Evolutionary conservation across 2,797 vertebrate genomes (phyloP).

Genomic region (Brachyalestes nurse): DNA sequence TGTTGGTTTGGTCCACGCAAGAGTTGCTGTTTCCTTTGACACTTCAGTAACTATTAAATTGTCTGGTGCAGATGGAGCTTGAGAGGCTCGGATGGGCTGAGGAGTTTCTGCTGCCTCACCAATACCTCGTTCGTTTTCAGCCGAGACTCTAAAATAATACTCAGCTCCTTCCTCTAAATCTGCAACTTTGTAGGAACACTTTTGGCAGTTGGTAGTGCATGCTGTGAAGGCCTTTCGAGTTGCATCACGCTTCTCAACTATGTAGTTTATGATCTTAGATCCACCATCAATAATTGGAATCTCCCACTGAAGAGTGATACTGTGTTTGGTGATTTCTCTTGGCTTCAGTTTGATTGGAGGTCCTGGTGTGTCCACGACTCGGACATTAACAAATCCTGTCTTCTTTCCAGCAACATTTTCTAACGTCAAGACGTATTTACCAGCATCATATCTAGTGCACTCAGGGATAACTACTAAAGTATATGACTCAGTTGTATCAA

Average conservation of each 20-base stretch:
- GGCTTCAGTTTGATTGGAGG: conserved; percentile 93
- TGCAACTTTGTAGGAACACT: conserved; percentile 89
- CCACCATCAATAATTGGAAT: conserved; percentile 97
- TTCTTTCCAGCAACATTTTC: conserved; percentile 98
- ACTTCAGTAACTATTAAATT: conserved; percentile 95
- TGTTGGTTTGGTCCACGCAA: conserved; percentile 94
- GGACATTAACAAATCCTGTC: conserved; percentile 96
- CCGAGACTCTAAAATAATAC: conserved; percentile 95
- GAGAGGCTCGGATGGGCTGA: conserved; percentile 92
- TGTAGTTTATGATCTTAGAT: conserved; percentile 94
- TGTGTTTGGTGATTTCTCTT: conserved; percentile 93
- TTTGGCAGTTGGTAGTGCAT: conserved; percentile 91
- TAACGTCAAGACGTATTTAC: conserved; percentile 93
- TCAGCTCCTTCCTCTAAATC: conserved; percentile 91
- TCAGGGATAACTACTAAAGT: conserved; percentile 94
- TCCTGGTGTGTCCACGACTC: conserved; percentile 95
- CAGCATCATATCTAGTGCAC: conserved; percentile 95
- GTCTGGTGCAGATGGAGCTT: conserved; percentile 93
- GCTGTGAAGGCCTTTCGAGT: conserved; percentile 96
- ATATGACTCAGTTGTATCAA: conserved; percentile 96
- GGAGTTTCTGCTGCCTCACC: conserved; percentile 93
- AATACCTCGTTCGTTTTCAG: conserved; percentile 96
- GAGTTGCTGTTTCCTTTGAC: conserved; percentile 87
- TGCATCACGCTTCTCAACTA: conserved; percentile 95
- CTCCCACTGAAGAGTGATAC: conserved; percentile 96